phyloP scores from a whole-genome alignment of 2,797 vertebrate genomes.

The Chelmon rostratus region DNA sequence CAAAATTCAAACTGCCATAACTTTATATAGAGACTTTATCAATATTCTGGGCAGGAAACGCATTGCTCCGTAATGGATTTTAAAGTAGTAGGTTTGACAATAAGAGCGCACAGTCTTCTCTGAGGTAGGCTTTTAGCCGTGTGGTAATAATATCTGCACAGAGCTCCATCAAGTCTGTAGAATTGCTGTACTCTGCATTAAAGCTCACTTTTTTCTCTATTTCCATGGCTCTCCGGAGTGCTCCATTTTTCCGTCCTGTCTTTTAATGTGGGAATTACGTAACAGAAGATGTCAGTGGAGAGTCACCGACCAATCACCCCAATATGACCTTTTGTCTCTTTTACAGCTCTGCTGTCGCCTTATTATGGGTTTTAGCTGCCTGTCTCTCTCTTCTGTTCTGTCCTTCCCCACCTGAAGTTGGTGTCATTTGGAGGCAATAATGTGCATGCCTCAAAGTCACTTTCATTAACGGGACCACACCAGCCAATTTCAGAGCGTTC shows the following conservation, averaged over 20 bases:
- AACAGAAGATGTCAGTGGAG: slow-evolving; percentile 31
- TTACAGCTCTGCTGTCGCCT: not conserved
- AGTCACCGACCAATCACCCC: slow-evolving; percentile 14
- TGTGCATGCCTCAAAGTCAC: not conserved
- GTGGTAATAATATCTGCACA: slow-evolving; percentile 36
- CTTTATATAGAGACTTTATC: slow-evolving; percentile 24
- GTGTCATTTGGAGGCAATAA: not conserved
- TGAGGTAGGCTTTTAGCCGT: slow-evolving; percentile 55
- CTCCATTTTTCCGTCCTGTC: slow-evolving; percentile 51
- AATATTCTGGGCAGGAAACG: slow-evolving; percentile 48
- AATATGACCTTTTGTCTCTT: slow-evolving; percentile 8
- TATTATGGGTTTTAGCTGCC: not conserved
- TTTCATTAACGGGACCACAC: too few species aligned
- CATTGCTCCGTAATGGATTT: slow-evolving; percentile 60
- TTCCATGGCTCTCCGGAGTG: slow-evolving; percentile 31
- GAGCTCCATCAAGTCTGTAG: slow-evolving; percentile 39
- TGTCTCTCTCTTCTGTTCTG: not conserved
- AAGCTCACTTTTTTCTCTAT: slow-evolving; percentile 49
- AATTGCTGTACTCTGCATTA: slow-evolving; percentile 57
- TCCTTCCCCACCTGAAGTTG: not conserved
- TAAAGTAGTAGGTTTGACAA: slow-evolving; percentile 57
- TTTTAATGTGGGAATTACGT: slow-evolving; percentile 51
- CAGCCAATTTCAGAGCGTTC: too few species aligned
- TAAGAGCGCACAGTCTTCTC: slow-evolving; percentile 22
- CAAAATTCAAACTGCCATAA: not conserved